A percentile compares a stretch with the other conserved stretches of the same genome.
Conservation (phyloP, 2,113 vertebrate species). For the Pristiophorus japonicus region DNA sequence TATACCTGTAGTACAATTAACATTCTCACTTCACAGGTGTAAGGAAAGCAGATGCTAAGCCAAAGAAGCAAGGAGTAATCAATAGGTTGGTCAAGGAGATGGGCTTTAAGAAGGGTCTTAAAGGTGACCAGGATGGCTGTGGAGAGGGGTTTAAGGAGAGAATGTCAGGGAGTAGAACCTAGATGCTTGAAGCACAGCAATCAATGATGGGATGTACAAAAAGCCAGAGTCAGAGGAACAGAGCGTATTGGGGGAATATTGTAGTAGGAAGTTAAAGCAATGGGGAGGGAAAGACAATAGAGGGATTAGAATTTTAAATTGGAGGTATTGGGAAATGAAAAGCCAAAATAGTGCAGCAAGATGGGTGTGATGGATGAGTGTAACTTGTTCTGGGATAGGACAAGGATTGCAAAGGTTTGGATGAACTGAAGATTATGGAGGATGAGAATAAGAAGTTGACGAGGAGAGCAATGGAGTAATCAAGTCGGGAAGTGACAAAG, state of each 20-base stretch:
- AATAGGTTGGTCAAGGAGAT: no score
- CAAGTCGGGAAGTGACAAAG: not conserved
- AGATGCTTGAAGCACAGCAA: not conserved
- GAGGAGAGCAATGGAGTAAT: not conserved
- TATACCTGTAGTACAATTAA: not conserved
- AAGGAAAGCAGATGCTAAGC: not conserved
- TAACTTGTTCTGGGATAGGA: not conserved
- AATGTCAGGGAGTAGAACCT: not conserved
- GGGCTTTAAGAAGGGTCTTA: not conserved
- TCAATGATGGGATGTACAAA: not conserved
- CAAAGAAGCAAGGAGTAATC: not conserved
- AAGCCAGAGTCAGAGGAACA: not conserved
- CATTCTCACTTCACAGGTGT: not conserved
- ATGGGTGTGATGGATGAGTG: not conserved
- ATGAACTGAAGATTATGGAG: not conserved
- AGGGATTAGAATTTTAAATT: not conserved
- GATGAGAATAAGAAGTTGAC: not conserved
- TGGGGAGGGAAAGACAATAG: not conserved
- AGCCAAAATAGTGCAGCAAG: not conserved
- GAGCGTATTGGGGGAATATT: not conserved
- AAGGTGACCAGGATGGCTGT: no score
- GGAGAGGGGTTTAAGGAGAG: not conserved
- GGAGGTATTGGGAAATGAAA: not conserved
- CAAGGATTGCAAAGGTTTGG: not conserved
- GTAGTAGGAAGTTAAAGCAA: not conserved